Base-by-base conservation (phyloP, 2,113 vertebrate genomes). In the Halichoerus grypus region DNA sequence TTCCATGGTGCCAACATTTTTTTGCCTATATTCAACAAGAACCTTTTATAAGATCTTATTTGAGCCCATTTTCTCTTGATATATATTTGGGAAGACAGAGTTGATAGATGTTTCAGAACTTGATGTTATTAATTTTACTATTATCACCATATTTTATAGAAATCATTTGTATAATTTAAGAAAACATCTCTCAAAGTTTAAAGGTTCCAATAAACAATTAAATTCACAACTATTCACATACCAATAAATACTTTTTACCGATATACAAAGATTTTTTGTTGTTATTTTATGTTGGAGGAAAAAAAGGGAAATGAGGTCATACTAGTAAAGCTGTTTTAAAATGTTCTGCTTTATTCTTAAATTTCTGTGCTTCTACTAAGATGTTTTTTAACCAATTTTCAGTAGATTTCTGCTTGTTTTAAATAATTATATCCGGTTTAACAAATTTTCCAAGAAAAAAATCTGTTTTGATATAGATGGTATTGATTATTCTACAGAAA, bases 361-460 rank as follows among this genome's bases (percentile, higher is more conserved):
- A 77, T 82, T 82, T 74, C 6, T 12, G 57, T 74, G 55, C 31
- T 79, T 83, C 46, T 79, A 42, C 11, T 63, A 91, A 92, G 13
- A 77, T 94, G 36, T 55, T 96, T 97, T 72, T 85, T n/a, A 96
- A 55, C 2, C 21, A 69, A 39, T 85, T 81, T 94, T 89, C 6
- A 76, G 3, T 71, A 13, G 61, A 59, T 79, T 86, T 91, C 9
- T 80, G 26, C 4, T 93, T 94, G 7, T 22, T 92, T 95, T 59
- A 61, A 93, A 93, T 83, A 87, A 61, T 83, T 80, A 12, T 67
- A 61, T 79, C 5, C 36, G 53, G 46, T 80, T 57, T 94, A 87
- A 83, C 13, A 96, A 33, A 39, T n/a, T 94, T 91, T 88, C 7
- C 84, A 91, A 91, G n/a, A 42, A 97, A 95, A 95, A 14, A 79